These are phyloP conservation scores for Cabera pusaria DNA, from an alignment of 2,888 invertebrate species.

Conservation along the genomic window DNA sequence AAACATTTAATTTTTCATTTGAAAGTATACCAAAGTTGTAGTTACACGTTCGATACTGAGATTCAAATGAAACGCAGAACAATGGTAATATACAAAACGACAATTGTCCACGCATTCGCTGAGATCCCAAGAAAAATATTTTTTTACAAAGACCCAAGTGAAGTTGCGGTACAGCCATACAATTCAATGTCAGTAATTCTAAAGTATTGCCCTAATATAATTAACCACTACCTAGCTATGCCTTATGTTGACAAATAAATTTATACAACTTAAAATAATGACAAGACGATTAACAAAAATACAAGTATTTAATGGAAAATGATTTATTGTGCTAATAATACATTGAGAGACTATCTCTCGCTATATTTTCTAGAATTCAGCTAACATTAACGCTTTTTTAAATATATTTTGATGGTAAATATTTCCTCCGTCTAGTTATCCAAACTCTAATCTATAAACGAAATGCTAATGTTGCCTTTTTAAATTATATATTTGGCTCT, in stretches of 20 bases:
- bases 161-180: no score
- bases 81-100: conserved; percentile 74
- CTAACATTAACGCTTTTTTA: conserved; percentile 46
- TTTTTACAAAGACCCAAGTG: no score
- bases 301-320: conserved; percentile 62
- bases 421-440: conserved; percentile 18
- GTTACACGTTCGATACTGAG: conserved; percentile 78
- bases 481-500: conserved; percentile 19
- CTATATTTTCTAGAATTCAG: conserved; percentile 53
- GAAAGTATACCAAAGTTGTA: conserved; percentile 81
- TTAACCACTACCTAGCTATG: conserved; percentile 79
- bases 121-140: no score
- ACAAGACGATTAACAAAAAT: conserved; percentile 79
- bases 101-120: no score
- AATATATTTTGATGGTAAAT: conserved; percentile 31
- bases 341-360: conserved; percentile 49
- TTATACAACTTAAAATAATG: conserved; percentile 83
- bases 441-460: conserved; percentile 28
- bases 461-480: conserved; percentile 17
- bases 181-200: conserved; percentile 51
- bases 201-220: conserved; percentile 74
- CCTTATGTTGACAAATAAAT: conserved; percentile 74
- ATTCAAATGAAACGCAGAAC: conserved; percentile 80
- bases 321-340: conserved; percentile 78
- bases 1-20: conserved; percentile 83